Evolutionary conservation across 2,113 vertebrate species (phyloP), one percentile per base, ranked within the genome.

Genomic region (Stercorarius parasiticus): DNA sequence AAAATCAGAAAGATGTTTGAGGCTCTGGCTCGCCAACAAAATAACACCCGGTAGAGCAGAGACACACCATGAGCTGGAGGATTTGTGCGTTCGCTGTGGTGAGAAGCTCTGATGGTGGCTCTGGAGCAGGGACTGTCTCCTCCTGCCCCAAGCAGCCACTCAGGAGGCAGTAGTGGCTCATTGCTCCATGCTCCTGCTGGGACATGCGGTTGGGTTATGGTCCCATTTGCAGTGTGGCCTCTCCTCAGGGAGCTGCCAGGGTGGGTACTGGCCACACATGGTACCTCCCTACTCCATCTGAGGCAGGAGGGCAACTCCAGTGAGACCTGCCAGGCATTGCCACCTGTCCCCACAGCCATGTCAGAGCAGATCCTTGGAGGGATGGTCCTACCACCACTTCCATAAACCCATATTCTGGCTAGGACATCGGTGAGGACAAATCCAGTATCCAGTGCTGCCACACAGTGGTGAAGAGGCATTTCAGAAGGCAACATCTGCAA

Each of bases 371-470:
- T 58, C n/a, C 38, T 55, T 32, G 34, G 43, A 61, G 23, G 4
- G 6, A 0, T 42, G 64, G 53, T 71, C 23, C 82, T 20, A 20
- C 11, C 52, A 11, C 20, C 7, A 7, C 32, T 69, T 50, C 78
- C 89, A 64, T 18, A 21, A 62, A 78, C 11, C 36, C 62, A 8
- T 13, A 4, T 34, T 62, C 73, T 30, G 42, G 30, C 10, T 15
- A 8, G 47, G 19, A 67, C 1, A 1, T 4, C 18, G 29, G 16
- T 9, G 81, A 94, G 78, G 78, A 80, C 58, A 85, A 76, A 93
- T 95, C 52, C 89, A 1, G 88, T 93, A 86, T 92, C 88, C 73
- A 76, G 95, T 97, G 85, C 96, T 96, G 96, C 96, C 96, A 96
- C 96, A 64, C 91, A 81, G 95, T 91, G 93, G 94, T 80, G 66